phyloP scores from a whole-genome alignment of 2,888 invertebrate species.

The Pristionchus maxplancki region DNA sequence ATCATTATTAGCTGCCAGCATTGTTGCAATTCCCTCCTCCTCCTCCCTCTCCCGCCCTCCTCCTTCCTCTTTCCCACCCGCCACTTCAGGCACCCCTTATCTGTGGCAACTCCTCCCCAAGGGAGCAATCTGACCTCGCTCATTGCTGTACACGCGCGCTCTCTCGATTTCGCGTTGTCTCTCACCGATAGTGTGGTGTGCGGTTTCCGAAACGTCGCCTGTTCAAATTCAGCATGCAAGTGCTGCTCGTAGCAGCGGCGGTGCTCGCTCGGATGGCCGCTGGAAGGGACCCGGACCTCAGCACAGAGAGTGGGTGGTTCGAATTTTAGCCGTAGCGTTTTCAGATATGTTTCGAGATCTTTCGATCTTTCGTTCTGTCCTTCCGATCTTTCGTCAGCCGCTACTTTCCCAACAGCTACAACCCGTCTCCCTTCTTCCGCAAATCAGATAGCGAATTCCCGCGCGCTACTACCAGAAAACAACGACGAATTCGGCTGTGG shows the following conservation, averaged over 20 bases:
- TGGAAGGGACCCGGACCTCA: neutral
- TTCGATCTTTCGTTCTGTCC: too few relatives aligned
- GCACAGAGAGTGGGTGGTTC: slow-evolving; percentile 2
- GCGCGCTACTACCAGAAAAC: neutral
- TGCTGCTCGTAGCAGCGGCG: neutral
- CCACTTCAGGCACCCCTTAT: neutral
- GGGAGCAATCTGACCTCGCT: slow-evolving; percentile 19
- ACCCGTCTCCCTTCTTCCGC: neutral
- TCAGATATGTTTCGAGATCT: too few relatives aligned
- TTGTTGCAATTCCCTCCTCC: neutral
- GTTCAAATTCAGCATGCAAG: neutral
- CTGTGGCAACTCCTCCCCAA: neutral
- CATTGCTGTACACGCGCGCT: too few relatives aligned
- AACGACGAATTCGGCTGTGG: neutral
- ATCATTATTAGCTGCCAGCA: neutral
- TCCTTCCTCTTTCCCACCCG: neutral
- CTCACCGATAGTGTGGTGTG: neutral
- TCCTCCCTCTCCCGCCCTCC: neutral
- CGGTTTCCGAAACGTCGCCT: slow-evolving; percentile 37
- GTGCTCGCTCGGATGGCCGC: neutral
- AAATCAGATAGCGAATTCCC: slow-evolving; percentile 33
- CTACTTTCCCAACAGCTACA: neutral
- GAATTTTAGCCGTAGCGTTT: too few relatives aligned
- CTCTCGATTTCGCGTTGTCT: neutral
- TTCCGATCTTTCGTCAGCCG: too few relatives aligned